Conservation (phyloP, 2,113 vertebrate genomes). For the Felis chaus region DNA sequence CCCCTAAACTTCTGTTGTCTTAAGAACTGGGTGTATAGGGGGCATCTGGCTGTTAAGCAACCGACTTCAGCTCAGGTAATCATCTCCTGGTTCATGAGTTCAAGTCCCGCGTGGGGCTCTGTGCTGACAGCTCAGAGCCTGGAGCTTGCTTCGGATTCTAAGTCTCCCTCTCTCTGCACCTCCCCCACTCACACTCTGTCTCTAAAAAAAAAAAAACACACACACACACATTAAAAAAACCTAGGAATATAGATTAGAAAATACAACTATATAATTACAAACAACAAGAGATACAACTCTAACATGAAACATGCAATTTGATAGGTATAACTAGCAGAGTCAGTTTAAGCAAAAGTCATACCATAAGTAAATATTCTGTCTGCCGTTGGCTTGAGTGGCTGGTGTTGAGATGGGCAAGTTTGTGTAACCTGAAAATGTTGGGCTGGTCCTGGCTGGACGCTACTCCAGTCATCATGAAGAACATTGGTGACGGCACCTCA, state of each 20-base stretch:
- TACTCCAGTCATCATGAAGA: neutral
- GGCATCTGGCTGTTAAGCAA: too few species aligned
- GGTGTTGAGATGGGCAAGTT: neutral
- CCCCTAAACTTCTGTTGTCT: neutral
- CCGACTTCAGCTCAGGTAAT: too few species aligned
- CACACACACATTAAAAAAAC: neutral
- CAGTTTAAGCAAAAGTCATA: slow-evolving; percentile 16
- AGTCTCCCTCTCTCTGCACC: too few species aligned
- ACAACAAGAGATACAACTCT: neutral
- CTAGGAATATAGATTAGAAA: neutral
- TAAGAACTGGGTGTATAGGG: neutral
- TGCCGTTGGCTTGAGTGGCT: neutral
- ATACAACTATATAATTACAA: neutral
- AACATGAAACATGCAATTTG: neutral
- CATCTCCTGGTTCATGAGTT: too few species aligned
- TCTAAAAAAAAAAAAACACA: too few species aligned
- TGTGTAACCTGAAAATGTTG: neutral
- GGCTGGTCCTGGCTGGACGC: neutral
- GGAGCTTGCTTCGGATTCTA: too few species aligned
- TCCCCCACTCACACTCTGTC: too few species aligned
- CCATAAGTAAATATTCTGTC: neutral
- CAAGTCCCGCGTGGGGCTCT: too few species aligned
- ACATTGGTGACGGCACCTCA: neutral
- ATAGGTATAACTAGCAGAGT: neutral
- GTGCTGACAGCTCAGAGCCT: too few species aligned